These are phyloP conservation scores for Typhlichthys subterraneus DNA, from an alignment of 2,797 vertebrate genomes.

Conservation along the genomic window DNA sequence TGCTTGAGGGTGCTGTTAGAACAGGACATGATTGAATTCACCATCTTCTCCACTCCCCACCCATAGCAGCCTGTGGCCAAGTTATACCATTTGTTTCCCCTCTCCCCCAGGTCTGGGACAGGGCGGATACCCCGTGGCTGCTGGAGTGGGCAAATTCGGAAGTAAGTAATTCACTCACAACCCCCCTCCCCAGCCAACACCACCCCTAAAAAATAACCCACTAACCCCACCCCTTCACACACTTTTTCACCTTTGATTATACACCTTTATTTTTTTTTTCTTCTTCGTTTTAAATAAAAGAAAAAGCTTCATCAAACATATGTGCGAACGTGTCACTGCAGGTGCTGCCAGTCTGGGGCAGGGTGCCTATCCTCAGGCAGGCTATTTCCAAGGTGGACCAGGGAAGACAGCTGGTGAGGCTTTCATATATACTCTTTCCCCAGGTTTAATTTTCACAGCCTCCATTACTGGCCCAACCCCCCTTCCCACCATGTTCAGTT, in stretches of 20 bases:
- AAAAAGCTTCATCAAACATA: not conserved
- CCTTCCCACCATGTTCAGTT: not conserved
- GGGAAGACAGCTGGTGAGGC: constrained; percentile 39
- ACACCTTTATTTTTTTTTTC: not conserved
- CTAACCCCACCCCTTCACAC: not conserved
- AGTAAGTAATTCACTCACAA: constrained; percentile 39
- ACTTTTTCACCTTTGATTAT: not conserved
- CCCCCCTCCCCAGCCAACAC: no score
- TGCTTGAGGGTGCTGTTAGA: no score
- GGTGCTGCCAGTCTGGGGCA: constrained; percentile 52
- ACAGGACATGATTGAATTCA: not conserved
- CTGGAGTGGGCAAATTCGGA: constrained; percentile 67
- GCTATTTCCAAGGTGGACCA: constrained; percentile 20
- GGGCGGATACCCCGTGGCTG: constrained; percentile 62
- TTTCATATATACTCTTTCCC: constrained; percentile 2
- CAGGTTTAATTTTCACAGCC: not conserved
- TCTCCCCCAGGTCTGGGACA: constrained; percentile 63
- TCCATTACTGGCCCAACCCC: not conserved
- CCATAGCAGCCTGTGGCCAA: constrained; percentile 11
- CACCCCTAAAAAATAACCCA: no score
- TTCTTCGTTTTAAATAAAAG: not conserved
- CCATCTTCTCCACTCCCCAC: not conserved
- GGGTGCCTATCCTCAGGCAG: constrained; percentile 41
- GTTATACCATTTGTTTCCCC: not conserved
- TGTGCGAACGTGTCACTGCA: constrained; percentile 2